Evolutionary conservation across 2,888 invertebrate genomes (phyloP).

Genomic region (Encarsia formosa): DNA sequence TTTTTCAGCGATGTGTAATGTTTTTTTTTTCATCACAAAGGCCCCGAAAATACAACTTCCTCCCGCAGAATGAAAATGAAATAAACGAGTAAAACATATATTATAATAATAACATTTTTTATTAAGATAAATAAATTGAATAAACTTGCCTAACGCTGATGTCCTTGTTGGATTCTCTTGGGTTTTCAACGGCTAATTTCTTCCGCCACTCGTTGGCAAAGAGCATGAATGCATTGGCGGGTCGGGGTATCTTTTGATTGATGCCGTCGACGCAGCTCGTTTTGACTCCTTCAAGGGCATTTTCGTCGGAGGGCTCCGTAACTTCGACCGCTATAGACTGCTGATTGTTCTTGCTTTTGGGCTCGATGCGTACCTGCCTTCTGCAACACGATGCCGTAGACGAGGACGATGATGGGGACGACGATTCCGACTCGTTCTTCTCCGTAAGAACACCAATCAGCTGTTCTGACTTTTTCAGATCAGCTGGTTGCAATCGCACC

Average conservation of each 20-base stretch:
- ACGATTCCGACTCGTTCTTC: constrained; percentile 19
- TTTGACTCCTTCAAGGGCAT: too few relatives aligned
- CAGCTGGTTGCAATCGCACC: constrained; percentile 13
- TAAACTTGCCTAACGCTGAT: constrained; percentile 55
- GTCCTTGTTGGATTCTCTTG: constrained; percentile 60
- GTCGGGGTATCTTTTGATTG: constrained; percentile 55
- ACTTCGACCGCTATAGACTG: constrained; percentile 9
- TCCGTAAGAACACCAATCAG: constrained; percentile 38
- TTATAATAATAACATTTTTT: too few relatives aligned
- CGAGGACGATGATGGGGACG: not conserved
- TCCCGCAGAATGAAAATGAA: too few relatives aligned
- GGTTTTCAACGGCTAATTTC: constrained; percentile 56
- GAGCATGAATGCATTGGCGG: constrained; percentile 64
- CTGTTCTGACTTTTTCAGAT: too few relatives aligned
- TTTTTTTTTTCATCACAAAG: too few relatives aligned
- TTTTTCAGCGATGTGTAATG: too few relatives aligned
- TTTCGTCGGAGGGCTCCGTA: not conserved
- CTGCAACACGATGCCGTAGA: not conserved
- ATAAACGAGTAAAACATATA: too few relatives aligned
- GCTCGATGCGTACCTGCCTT: constrained; percentile 10
- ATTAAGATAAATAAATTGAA: constrained; percentile 1
- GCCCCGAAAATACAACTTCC: too few relatives aligned
- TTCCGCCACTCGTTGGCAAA: constrained; percentile 62
- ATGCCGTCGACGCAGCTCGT: too few relatives aligned
- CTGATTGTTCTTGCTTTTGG: constrained; percentile 7